Evolutionary conservation across 2,888 invertebrate species (phyloP), one percentile per base, ranked within the genome.

Genomic region (Apoda limacodes): DNA sequence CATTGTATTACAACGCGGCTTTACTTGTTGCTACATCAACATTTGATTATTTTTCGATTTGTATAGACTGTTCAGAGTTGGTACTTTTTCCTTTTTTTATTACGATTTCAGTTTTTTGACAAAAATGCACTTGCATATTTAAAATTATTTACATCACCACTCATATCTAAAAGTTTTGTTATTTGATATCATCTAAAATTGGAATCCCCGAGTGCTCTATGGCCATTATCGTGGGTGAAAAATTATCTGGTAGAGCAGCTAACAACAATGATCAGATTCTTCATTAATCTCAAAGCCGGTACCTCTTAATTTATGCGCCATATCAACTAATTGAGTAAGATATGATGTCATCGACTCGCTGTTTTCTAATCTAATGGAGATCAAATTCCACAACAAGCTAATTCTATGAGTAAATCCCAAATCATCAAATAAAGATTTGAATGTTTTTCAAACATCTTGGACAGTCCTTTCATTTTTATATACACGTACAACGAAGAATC

Each of bases 201-300:
- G 9, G 13, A 7, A 37, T 38, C 13, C 40, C 29, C 2, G 32
- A 34, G 32, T 34, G 30, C 11, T 37, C 33, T 6, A 38, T 38
- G 2, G 39, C 42, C 34, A 33, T 34, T 19, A 42, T 35, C 39
- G 34, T 39, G 2, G 39, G 31, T 4, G 26, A 24, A 21, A 13
- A 40, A n/a, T 37, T 34, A 9, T 37, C 37, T 23, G 32, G 7
- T 28, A 37, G n/a, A n/a, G n/a, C n/a, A n/a, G n/a, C n/a, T n/a
- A n/a, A n/a, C n/a, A n/a, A n/a, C n/a, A n/a, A n/a, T n/a, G n/a
- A n/a, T n/a, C n/a, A n/a, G n/a, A n/a, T n/a, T n/a, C n/a, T n/a
- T n/a, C n/a, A n/a, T n/a, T n/a, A n/a, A n/a, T n/a, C n/a, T n/a
- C n/a, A n/a, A n/a, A n/a, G n/a, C n/a, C 36, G 7, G 35, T 37